Evolutionary conservation across 2,888 invertebrate species (phyloP).

Genomic region (Ellobium chinense): DNA sequence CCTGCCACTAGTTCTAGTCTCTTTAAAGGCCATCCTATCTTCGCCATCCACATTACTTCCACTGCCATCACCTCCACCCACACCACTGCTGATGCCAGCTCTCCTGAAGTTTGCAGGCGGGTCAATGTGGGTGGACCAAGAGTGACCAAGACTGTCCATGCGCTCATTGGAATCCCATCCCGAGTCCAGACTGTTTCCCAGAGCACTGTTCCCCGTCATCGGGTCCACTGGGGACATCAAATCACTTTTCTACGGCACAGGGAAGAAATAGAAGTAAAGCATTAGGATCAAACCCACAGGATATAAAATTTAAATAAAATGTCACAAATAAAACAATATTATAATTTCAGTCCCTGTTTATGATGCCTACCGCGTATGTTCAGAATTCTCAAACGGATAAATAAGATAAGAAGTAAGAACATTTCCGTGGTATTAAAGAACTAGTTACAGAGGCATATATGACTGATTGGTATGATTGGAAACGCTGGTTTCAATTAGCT

Average conservation of each 20-base stretch:
- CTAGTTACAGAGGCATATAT: too few species aligned
- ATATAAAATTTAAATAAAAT: too few species aligned
- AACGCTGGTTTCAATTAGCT: too few species aligned
- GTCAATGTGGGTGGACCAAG: slow-evolving; percentile 13
- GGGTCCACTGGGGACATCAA: slow-evolving; percentile 45
- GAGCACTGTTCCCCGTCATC: slow-evolving; percentile 51
- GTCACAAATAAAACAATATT: too few species aligned
- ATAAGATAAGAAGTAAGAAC: too few species aligned
- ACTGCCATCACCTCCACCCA: background rate
- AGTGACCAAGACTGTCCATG: background rate
- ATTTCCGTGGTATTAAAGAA: too few species aligned
- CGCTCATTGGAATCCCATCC: slow-evolving; percentile 55
- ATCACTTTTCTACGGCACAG: slow-evolving; percentile 43
- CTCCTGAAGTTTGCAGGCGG: slow-evolving; percentile 27
- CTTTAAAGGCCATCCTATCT: background rate
- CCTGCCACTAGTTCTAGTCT: background rate
- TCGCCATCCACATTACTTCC: background rate
- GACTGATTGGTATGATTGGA: too few species aligned
- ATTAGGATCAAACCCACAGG: too few species aligned
- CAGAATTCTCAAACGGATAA: too few species aligned
- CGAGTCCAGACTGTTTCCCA: slow-evolving; percentile 53
- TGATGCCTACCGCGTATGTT: too few species aligned
- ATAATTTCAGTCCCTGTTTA: too few species aligned
- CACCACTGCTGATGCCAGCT: background rate
- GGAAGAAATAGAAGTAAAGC: background rate